Evolutionary conservation across 2,113 vertebrate genomes (phyloP).

Genomic region (Falcunculus frontatus): DNA sequence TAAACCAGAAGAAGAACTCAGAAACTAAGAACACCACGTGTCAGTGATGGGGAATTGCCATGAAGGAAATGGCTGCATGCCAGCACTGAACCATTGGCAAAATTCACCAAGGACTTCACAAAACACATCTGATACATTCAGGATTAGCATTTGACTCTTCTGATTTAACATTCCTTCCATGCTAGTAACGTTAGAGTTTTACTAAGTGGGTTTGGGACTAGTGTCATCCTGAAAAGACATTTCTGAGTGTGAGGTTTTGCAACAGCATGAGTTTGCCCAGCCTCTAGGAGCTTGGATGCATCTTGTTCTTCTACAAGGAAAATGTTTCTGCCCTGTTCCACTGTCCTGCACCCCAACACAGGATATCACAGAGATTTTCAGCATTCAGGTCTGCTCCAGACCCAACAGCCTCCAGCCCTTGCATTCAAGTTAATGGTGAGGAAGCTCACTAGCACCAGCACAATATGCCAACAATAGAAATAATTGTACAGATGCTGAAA

Average conservation of each 20-base stretch:
- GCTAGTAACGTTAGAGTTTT: background rate
- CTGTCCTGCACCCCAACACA: accelerated
- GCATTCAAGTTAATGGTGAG: background rate
- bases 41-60: background rate
- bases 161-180: background rate
- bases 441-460: background rate
- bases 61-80: background rate
- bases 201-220: background rate
- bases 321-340: background rate
- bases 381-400: background rate
- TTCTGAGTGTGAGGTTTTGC: background rate
- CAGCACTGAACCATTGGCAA: background rate
- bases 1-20: background rate
- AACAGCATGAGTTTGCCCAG: background rate
- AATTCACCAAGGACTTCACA: background rate
- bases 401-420: too few species aligned
- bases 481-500: background rate
- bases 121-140: background rate
- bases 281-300: background rate
- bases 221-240: background rate
- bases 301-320: background rate
- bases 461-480: background rate
- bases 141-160: background rate
- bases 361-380: background rate
- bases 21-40: background rate